phyloP scores from a whole-genome alignment of 2,113 vertebrate species.

The Zosterops lateralis region DNA sequence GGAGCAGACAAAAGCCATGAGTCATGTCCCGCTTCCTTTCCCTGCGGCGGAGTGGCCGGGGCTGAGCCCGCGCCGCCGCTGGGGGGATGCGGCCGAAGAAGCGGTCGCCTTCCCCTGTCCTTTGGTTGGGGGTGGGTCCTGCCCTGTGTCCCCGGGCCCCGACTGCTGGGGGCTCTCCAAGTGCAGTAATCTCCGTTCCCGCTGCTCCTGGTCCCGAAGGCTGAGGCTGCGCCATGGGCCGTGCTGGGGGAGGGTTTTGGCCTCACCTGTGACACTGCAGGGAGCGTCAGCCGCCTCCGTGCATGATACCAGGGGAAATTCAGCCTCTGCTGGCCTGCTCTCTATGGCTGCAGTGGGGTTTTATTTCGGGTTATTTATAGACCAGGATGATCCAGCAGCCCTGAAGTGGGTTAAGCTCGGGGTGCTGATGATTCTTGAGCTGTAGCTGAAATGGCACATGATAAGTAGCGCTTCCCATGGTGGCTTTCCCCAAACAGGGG shows the following conservation, averaged over 20 bases:
- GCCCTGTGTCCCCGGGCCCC: background rate
- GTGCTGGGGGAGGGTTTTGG: background rate
- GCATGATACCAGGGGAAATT: background rate
- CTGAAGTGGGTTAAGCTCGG: background rate
- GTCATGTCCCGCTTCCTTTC: background rate
- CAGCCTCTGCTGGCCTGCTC: background rate
- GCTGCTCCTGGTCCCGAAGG: fast-evolving
- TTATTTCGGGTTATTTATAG: background rate
- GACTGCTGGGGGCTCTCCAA: fast-evolving
- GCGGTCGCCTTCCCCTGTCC: fast-evolving
- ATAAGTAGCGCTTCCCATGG: fast-evolving
- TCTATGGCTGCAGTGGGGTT: fast-evolving
- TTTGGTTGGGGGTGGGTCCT: no score
- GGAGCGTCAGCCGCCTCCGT: background rate
- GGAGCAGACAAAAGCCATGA: background rate
- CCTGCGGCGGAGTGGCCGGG: background rate
- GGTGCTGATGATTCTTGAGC: background rate
- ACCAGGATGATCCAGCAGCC: background rate
- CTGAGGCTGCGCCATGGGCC: background rate
- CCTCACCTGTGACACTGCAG: background rate
- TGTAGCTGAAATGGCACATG: fast-evolving
- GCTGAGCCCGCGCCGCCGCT: no score
- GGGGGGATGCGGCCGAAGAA: background rate
- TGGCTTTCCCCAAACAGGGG: background rate
- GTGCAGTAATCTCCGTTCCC: fast-evolving